Base-by-base conservation (phyloP, 2,888 invertebrate genomes). In the Sphecodes monilicornis region DNA sequence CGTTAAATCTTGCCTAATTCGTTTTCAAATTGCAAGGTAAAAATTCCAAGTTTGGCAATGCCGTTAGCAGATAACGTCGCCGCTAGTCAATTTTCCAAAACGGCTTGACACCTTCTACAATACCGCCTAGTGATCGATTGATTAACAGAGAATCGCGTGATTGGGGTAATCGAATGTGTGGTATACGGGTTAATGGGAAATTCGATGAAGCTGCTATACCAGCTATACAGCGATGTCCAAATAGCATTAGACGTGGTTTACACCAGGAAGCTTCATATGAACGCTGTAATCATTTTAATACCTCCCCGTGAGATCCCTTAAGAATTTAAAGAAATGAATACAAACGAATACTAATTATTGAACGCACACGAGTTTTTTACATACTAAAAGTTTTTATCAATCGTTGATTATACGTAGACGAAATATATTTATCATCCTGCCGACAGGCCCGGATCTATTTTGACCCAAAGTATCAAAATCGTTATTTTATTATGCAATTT, bases 61-160 rank as follows among this genome's bases (percentile, higher is more conserved):
- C 11, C 1, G 22, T n/a, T 39, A n/a, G 22, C 39, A 13, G 11
- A 39, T 13, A n/a, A 39, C 68, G 36, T 13, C 11, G 32, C 39
- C n/a, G 11, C 32, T 5, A n/a, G 13, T 43, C 32, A 71, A 77
- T 77, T 39, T n/a, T 18, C n/a, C 76, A 50, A 60, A 41, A 68
- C 43, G 54, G 78, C 72, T 39, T 32, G 60, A 78, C 36, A 50
- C 46, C 46, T 69, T 69, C 41, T n/a, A 22, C 73, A 18, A 29
- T 57, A 39, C 39, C 73, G n/a, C 22, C 32, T 46, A 57, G 46
- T 68, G 79, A 60, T 74, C 66, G 32, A 46, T 79, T 50, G 39
- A 74, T 82, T 70, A 81, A 41, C 71, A 32, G 72, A 41, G 43
- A 43, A 73, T 78, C 73, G 57, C 39, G 39, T 46, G 81, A 81